Percentiles rank a stretch among this genome's conserved stretches.
phyloP scores from a whole-genome alignment of 1,140 invertebrate species.

The Zaprionus lachaisei region DNA sequence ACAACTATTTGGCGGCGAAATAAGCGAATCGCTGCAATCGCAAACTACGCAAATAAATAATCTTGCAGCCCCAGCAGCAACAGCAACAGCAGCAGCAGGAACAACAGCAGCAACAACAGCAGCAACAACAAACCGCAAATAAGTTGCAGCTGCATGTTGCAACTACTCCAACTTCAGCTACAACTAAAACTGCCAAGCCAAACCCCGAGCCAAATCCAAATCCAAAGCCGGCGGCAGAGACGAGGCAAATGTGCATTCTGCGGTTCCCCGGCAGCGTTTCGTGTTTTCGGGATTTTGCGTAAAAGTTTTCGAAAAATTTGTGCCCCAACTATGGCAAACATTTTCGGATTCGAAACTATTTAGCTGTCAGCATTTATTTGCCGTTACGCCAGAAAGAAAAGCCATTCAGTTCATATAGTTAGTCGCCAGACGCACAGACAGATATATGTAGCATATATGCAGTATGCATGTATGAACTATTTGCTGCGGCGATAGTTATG shows the following conservation, averaged over 20 bases:
- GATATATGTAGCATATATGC: slow-evolving; percentile 37
- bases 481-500: slow-evolving; percentile 37
- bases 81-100: background rate
- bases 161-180: slow-evolving; percentile 15
- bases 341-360: slow-evolving; percentile 77
- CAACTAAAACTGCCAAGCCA: slow-evolving; percentile 13
- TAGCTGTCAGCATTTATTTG: slow-evolving; percentile 73
- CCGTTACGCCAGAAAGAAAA: slow-evolving; percentile 12
- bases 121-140: slow-evolving; percentile 64
- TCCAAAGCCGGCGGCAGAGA: background rate
- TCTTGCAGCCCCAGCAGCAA: slow-evolving; percentile 55
- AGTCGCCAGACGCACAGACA: slow-evolving; percentile 17
- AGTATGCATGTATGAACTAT: slow-evolving; percentile 10
- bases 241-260: slow-evolving; percentile 67
- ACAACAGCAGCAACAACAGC: too few relatives aligned
- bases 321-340: slow-evolving; percentile 69
- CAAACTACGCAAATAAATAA: slow-evolving; percentile 57
- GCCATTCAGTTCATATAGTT: slow-evolving; percentile 25
- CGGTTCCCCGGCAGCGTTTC: slow-evolving; percentile 45
- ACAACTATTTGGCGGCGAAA: slow-evolving; percentile 68
- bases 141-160: slow-evolving; percentile 68
- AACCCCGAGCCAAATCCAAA: background rate
- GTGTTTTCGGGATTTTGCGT: slow-evolving; percentile 58
- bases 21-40: slow-evolving; percentile 46
- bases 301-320: slow-evolving; percentile 76